Evolutionary conservation across 2,888 invertebrate genomes (phyloP), one percentile per base, ranked within the genome.

Genomic region (Tetragnatha montana): DNA sequence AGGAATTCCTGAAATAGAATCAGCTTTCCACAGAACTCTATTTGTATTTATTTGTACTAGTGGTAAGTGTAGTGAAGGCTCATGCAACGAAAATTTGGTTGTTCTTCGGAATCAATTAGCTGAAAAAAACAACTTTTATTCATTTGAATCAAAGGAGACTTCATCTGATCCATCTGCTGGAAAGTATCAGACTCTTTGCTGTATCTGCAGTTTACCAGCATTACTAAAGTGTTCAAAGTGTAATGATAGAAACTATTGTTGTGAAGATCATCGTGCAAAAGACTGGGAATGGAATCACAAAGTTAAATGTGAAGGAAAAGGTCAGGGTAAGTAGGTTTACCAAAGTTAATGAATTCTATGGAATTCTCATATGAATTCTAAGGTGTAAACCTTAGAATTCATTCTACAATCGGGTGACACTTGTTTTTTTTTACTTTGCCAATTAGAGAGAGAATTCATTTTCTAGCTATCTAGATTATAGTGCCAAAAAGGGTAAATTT

Each of bases 281-380:
- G 96, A 98, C 93, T 99, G 98, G 98, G 96, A 96, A 93, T 94
- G 95, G 88, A 95, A 95, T 1, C 98, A 99, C 93, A 98, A 97
- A 93, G 89, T 89, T 17, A 81, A 87, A 2, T 95, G 95, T 91
- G 92, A 92, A 35, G 81, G 50, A 21, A 49, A 76, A 3, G 21
- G 21, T 60, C 2, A 21, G 17, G 35, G 78, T 78, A 78, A 60
- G 60, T n/a, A n/a, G n/a, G n/a, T n/a, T n/a, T n/a, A n/a, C n/a
- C n/a, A n/a, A n/a, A n/a, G n/a, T n/a, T n/a, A n/a, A n/a, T n/a
- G n/a, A n/a, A n/a, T n/a, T n/a, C n/a, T n/a, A n/a, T n/a, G n/a
- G n/a, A n/a, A n/a, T n/a, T n/a, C n/a, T n/a, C n/a, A n/a, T n/a
- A n/a, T n/a, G n/a, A n/a, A n/a, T n/a, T n/a, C n/a, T n/a, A n/a